These are phyloP conservation scores for Calameuta pallipes DNA, from an alignment of 2,888 invertebrate genomes.

Conservation along the genomic window DNA sequence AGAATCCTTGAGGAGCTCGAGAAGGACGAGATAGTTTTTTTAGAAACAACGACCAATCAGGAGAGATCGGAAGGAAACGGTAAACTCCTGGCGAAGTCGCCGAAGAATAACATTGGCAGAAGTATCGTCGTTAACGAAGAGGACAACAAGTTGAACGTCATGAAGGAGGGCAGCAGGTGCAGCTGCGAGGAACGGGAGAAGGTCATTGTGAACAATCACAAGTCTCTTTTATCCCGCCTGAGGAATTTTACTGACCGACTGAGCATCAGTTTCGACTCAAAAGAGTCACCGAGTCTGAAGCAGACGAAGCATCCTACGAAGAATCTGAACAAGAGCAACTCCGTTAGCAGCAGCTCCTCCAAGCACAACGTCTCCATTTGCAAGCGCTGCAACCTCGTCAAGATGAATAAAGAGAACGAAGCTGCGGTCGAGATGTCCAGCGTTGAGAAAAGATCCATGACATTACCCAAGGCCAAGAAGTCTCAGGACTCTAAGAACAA, in stretches of 20 bases:
- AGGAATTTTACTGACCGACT: conserved; percentile 70
- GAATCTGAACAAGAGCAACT: conserved; percentile 53
- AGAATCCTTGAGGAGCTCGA: conserved; percentile 56
- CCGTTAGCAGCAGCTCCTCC: conserved; percentile 34
- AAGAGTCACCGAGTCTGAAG: conserved; percentile 56
- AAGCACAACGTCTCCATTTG: conserved; percentile 46
- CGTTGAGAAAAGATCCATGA: conserved; percentile 60
- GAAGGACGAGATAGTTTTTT: conserved; percentile 39
- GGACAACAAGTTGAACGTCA: conserved; percentile 1
- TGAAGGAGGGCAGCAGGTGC: conserved; percentile 40
- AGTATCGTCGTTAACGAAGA: conserved; percentile 19
- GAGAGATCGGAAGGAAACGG: conserved; percentile 19
- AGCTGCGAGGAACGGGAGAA: conserved; percentile 55
- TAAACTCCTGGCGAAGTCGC: neutral
- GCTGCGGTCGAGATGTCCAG: conserved; percentile 35
- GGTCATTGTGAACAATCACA: conserved; percentile 58
- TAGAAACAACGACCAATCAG: conserved; percentile 22
- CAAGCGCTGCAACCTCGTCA: conserved; percentile 55
- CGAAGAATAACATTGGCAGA: conserved; percentile 21
- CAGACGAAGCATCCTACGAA: conserved; percentile 36
- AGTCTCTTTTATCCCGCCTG: conserved; percentile 68
- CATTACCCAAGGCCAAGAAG: conserved; percentile 58
- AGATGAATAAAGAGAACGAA: conserved; percentile 36
- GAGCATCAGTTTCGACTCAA: conserved; percentile 67
- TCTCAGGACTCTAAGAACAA: conserved; percentile 58